Conservation (phyloP, 1,140 invertebrate species). For the Orius laevigatus region DNA sequence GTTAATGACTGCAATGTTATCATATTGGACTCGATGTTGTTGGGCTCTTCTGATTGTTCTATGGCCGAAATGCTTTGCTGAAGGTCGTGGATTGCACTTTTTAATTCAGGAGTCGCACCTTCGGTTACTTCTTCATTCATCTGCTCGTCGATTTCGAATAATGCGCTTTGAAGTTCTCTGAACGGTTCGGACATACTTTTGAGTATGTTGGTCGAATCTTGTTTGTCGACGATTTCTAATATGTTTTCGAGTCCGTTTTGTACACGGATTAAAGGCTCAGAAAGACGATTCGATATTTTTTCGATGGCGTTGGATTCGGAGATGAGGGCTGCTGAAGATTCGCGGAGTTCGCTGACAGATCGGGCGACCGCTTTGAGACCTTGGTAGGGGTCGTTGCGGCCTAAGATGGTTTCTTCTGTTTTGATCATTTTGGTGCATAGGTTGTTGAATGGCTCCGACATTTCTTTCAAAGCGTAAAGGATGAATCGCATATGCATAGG, state of each 20-base stretch:
- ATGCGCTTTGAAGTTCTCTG: conserved; percentile 21
- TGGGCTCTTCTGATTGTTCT: conserved; percentile 21
- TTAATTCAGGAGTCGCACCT: conserved; percentile 16
- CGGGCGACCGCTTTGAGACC: conserved; percentile 17
- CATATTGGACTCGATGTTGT: conserved; percentile 21
- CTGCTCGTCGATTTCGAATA: conserved; percentile 17
- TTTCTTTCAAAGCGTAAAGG: conserved; percentile 20
- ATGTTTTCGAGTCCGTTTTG: conserved; percentile 17
- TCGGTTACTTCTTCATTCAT: conserved; percentile 13
- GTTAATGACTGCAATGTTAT: conserved; percentile 19
- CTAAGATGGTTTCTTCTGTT: conserved; percentile 18
- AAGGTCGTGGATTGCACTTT: conserved; percentile 20
- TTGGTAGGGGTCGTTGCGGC: conserved; percentile 16
- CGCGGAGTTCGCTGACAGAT: conserved; percentile 18
- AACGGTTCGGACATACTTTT: conserved; percentile 21
- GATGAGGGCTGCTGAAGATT: not conserved
- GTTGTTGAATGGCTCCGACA: conserved; percentile 19
- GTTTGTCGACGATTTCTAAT: conserved; percentile 16
- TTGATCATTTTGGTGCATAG: conserved; percentile 18
- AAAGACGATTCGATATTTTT: conserved; percentile 9
- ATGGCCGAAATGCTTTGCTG: conserved; percentile 21
- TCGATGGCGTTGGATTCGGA: conserved; percentile 6
- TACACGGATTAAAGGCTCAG: conserved; percentile 17
- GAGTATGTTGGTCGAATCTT: conserved; percentile 18
- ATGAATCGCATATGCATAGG: conserved; percentile 19